phyloP scores from a whole-genome alignment of 2,797 vertebrate species.

The Sciurus carolinensis region DNA sequence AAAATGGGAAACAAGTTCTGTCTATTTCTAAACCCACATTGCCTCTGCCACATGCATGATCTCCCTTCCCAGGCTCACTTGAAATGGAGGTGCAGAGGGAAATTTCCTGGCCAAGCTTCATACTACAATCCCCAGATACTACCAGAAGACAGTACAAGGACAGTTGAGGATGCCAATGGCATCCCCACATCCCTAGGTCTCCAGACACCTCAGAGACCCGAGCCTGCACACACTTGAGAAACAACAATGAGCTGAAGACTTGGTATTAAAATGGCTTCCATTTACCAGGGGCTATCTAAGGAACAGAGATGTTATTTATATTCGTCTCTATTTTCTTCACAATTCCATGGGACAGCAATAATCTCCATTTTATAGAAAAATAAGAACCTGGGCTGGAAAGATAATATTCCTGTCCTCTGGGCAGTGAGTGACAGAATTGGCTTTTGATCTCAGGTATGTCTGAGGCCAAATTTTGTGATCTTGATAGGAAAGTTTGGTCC shows the following conservation, averaged over 20 bases:
- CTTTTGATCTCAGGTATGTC: background rate
- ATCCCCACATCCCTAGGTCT: background rate
- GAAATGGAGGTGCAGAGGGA: background rate
- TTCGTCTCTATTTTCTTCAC: background rate
- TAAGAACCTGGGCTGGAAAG: background rate
- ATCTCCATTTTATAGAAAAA: background rate
- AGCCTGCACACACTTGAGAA: background rate
- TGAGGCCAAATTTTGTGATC: background rate
- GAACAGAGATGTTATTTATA: background rate
- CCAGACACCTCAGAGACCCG: background rate
- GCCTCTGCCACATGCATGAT: background rate
- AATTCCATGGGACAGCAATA: background rate
- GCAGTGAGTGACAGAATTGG: background rate
- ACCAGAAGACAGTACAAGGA: background rate
- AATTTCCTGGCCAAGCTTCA: background rate
- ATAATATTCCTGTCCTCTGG: background rate
- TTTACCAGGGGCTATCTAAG: background rate
- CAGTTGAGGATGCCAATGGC: background rate
- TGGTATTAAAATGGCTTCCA: background rate
- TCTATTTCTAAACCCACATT: background rate
- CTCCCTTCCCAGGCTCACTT: background rate
- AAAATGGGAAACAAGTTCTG: background rate
- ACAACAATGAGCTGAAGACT: background rate
- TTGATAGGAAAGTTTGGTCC: background rate
- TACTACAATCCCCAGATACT: background rate